Evolutionary conservation across 1,140 invertebrate species (phyloP), one percentile per base, ranked within the genome.

Genomic region (Lepidurus packardi): DNA sequence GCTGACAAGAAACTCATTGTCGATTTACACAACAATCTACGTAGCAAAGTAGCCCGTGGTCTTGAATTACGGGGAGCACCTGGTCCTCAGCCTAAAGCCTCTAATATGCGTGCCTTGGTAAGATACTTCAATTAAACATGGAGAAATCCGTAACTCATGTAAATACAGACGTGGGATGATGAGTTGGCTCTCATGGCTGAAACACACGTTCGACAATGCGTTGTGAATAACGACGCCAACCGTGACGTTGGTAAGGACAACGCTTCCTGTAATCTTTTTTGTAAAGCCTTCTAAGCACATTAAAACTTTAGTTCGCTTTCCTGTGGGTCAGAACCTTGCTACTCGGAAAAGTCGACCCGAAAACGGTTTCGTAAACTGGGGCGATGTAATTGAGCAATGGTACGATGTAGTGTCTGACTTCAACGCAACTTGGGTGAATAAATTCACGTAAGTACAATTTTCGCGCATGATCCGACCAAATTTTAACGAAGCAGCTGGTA

Each of bases 71-170:
- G 85, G 76, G 88, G 88, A 75, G 81, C 80, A n/a, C 88, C 88
- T 78, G 90, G 90, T 65, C 86, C 87, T 8, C 88, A 89, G 79
- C 93, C 94, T 82, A 90, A 91, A 44, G 89, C 90, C 43, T 90
- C 92, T 3, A 90, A 91, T 81, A 93, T 94, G 85, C 90, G 90
- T 85, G 91, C 94, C 86, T 90, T 95, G 89, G 92, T 93, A 85
- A 85, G 86, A 65, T 41, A 7, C 13, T 75, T 9, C 13, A 42
- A 34, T 3, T 43, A 5, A 43, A 65, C 21, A 65, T 0, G 4
- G 45, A 47, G 16, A 47, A 47, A 47, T 65, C 7, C 0, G 53
- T 65, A 7, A 13, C 21, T 65, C 13, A 1, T 65, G 25, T 65
- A 65, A 13, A 16, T 47, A 75, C 34, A 79, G 78, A 73, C n/a